Percentiles rank a stretch among this genome's conserved stretches.
Conservation (phyloP, 2,888 invertebrate genomes). For the Drosophila siamana region DNA sequence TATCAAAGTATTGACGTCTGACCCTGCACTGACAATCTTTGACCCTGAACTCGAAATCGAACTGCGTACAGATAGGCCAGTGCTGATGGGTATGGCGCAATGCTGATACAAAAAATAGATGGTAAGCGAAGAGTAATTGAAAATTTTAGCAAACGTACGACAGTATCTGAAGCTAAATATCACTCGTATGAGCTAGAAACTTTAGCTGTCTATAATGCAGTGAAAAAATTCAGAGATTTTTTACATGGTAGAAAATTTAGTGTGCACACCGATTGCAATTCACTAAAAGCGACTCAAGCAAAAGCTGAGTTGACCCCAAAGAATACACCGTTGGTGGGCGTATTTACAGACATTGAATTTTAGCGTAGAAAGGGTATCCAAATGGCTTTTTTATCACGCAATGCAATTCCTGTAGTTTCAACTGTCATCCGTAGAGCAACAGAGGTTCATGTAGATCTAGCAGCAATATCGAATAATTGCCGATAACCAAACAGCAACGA, state of each 20-base stretch:
- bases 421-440: slow-evolving; percentile 10
- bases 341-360: slow-evolving; percentile 3
- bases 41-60: slow-evolving; percentile 16
- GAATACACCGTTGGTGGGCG: slow-evolving; percentile 1
- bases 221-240: slow-evolving; percentile 44
- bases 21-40: slow-evolving; percentile 17
- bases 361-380: not conserved
- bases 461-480: slow-evolving; percentile 29
- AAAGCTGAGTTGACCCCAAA: not conserved
- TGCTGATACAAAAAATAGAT: slow-evolving; percentile 3
- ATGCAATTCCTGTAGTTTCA: slow-evolving; percentile 14
- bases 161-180: slow-evolving; percentile 32
- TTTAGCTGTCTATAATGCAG: slow-evolving; percentile 34
- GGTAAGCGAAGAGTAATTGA: slow-evolving; percentile 1
- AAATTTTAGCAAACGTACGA: slow-evolving; percentile 1
- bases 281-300: not conserved
- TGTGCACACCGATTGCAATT: slow-evolving; percentile 1
- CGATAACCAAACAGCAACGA: slow-evolving; percentile 22
- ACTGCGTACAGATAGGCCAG: slow-evolving; percentile 20
- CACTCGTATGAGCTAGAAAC: slow-evolving; percentile 30
- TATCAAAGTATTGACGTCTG: slow-evolving; percentile 10
- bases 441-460: slow-evolving; percentile 15
- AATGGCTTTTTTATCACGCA: slow-evolving; percentile 1
- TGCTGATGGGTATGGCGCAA: slow-evolving; percentile 8
- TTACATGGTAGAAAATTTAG: slow-evolving; percentile 2